Conservation (phyloP, 1,140 invertebrate genomes). For the Aphelenchoides fujianensis region DNA sequence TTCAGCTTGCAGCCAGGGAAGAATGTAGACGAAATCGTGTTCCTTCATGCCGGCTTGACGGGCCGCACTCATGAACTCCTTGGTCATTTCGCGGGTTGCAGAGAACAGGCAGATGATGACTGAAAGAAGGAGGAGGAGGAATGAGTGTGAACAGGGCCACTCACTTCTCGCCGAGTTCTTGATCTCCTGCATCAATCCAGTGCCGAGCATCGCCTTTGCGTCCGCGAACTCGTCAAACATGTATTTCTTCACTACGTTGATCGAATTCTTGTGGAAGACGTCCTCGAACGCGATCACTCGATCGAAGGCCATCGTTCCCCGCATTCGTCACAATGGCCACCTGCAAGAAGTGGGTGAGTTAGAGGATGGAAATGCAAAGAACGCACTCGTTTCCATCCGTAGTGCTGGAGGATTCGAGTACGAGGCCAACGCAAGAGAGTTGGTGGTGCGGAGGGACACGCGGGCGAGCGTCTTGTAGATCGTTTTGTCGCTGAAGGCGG, state of each 20-base stretch:
- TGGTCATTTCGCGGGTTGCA: conserved; percentile 45
- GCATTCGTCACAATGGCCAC: conserved; percentile 55
- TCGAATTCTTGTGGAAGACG: conserved; percentile 45
- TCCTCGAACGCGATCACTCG: conserved; percentile 47
- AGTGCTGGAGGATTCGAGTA: conserved; percentile 47
- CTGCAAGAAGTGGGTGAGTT: conserved; percentile 18
- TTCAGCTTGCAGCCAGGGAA: conserved; percentile 56
- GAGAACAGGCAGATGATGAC: conserved; percentile 55
- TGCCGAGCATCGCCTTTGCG: conserved; percentile 37
- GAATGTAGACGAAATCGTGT: conserved; percentile 53
- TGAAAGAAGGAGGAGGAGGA: conserved; percentile 25
- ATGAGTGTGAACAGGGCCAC: conserved; percentile 18
- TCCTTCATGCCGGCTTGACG: conserved; percentile 39
- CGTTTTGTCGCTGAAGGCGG: conserved; percentile 48
- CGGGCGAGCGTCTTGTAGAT: conserved; percentile 54
- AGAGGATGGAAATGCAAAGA: conserved; percentile 13
- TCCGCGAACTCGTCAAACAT: conserved; percentile 53
- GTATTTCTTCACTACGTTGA: conserved; percentile 27
- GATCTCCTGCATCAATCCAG: conserved; percentile 46
- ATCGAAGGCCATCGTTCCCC: conserved; percentile 50
- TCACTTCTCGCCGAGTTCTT: conserved; percentile 43
- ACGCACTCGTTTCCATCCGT: conserved; percentile 43
- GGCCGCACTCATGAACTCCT: conserved; percentile 52
- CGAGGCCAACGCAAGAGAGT: conserved; percentile 47
- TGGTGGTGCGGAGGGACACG: conserved; percentile 51